Evolutionary conservation across 1,140 invertebrate genomes (phyloP).

Genomic region (Apocrypta bakeri): DNA sequence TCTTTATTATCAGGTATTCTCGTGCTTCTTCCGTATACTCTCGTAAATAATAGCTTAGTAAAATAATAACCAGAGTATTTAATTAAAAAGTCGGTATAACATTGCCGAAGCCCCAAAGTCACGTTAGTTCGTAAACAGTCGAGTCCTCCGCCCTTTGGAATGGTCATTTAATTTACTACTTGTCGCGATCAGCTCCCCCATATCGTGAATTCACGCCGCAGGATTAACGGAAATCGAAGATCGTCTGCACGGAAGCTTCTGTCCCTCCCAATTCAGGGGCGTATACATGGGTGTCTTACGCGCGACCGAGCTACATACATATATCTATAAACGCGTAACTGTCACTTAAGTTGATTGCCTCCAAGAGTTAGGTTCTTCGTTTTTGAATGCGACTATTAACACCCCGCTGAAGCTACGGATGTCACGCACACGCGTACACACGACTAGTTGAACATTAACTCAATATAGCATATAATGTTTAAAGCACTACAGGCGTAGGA

Average conservation of each 20-base stretch:
- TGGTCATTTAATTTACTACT: neutral
- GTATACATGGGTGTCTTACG: too few relatives aligned
- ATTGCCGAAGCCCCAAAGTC: too few relatives aligned
- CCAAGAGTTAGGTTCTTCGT: neutral
- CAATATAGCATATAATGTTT: too few relatives aligned
- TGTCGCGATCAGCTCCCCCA: neutral
- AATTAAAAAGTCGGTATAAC: too few relatives aligned
- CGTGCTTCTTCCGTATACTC: too few relatives aligned
- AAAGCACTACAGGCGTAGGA: neutral
- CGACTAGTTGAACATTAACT: too few relatives aligned
- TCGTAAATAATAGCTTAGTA: too few relatives aligned
- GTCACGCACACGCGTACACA: neutral
- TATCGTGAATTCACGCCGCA: neutral
- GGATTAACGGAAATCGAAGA: slow-evolving; percentile 22
- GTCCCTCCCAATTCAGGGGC: neutral
- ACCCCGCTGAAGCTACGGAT: neutral
- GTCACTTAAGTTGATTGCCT: slow-evolving; percentile 11
- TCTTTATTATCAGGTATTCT: too few relatives aligned
- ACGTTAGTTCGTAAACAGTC: neutral
- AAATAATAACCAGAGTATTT: too few relatives aligned
- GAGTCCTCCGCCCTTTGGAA: neutral
- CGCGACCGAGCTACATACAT: too few relatives aligned
- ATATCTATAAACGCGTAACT: neutral
- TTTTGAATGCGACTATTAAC: too few relatives aligned
- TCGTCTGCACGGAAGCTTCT: neutral